These are phyloP conservation scores for Nomada fucata DNA, from an alignment of 2,888 invertebrate genomes.

Conservation along the genomic window DNA sequence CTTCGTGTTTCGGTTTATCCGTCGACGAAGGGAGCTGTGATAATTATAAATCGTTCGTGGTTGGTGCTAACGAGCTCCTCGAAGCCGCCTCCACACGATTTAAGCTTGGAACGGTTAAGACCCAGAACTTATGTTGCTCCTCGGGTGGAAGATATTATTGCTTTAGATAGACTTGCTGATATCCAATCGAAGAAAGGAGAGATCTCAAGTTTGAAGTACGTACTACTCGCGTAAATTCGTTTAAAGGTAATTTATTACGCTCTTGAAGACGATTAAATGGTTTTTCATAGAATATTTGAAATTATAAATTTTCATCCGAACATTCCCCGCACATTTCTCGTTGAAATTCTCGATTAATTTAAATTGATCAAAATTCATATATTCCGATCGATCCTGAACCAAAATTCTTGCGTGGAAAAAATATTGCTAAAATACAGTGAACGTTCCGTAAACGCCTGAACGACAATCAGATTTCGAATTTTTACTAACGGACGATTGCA, in stretches of 20 bases:
- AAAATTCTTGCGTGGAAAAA: too few relatives aligned
- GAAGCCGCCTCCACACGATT: constrained; percentile 39
- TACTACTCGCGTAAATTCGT: neutral
- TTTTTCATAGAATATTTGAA: neutral
- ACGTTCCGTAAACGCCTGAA: too few relatives aligned
- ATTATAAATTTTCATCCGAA: neutral
- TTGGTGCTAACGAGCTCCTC: constrained; percentile 56
- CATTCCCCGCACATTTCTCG: too few relatives aligned
- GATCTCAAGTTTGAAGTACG: neutral
- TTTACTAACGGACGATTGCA: neutral
- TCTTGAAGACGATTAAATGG: neutral
- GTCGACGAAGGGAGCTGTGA: constrained; percentile 33
- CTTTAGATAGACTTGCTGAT: constrained; percentile 19
- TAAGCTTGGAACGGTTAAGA: constrained; percentile 11
- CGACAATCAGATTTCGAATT: too few relatives aligned
- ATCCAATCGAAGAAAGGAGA: neutral
- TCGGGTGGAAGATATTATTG: constrained; percentile 17
- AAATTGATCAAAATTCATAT: too few relatives aligned
- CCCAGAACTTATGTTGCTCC: neutral
- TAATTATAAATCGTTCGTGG: constrained; percentile 61
- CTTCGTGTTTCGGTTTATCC: neutral
- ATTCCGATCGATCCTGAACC: too few relatives aligned
- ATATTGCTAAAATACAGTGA: too few relatives aligned
- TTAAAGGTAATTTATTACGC: neutral
- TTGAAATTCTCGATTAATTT: too few relatives aligned